phyloP scores from a whole-genome alignment of 2,113 vertebrate genomes.

The Danio rerio region GRCz12tu NC_133187.1:7036001-7036500 shows the following conservation, averaged over 20 bases:
- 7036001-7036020: background rate
- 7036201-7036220: conserved; percentile 46
- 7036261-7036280: conserved; percentile 32
- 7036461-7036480: conserved; percentile 32
- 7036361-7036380: conserved; percentile 37
- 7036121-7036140: conserved; percentile 28
- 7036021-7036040: background rate
- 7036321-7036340: conserved; percentile 27
- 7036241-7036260: conserved; percentile 49
- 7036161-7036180: conserved; percentile 42
- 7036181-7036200: conserved; percentile 46
- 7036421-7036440: conserved; percentile 22
- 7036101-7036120: conserved; percentile 20
- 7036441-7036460: conserved; percentile 37
- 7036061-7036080: background rate
- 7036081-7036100: background rate
- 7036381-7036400: background rate
- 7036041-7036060: background rate
- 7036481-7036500: background rate
- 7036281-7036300: conserved; percentile 3
- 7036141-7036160: conserved; percentile 51
- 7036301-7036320: conserved; percentile 46
- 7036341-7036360: conserved; percentile 27
- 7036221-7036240: conserved; percentile 23
- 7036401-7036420: conserved; percentile 1